Percentiles rank a stretch among this genome's conserved stretches.
phyloP scores from a whole-genome alignment of 2,888 invertebrate species.

The Heterodera filipjevi region DNA sequence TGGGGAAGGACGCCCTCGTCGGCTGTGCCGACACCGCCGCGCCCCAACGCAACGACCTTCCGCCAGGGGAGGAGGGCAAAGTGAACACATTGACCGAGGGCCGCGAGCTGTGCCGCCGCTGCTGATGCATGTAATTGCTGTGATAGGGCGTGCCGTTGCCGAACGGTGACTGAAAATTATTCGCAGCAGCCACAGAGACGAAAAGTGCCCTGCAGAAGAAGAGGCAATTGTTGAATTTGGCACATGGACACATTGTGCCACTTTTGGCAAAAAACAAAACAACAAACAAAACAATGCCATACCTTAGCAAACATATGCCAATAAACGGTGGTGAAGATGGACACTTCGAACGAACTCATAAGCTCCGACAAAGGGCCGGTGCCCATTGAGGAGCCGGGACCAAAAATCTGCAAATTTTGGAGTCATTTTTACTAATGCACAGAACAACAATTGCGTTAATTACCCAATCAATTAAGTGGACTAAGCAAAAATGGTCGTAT shows the following conservation, averaged over 20 bases:
- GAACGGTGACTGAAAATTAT: neutral
- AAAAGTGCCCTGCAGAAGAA: neutral
- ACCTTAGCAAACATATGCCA: conserved; percentile 5
- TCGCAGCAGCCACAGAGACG: neutral
- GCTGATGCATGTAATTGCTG: neutral
- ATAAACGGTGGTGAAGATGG: conserved; percentile 21
- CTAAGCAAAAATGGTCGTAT: too few species aligned
- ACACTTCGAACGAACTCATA: conserved; percentile 25
- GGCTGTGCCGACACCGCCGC: neutral
- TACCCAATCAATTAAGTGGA: too few species aligned
- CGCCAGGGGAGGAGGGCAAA: neutral
- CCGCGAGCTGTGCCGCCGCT: neutral
- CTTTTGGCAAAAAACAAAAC: neutral
- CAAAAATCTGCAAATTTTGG: conserved; percentile 5
- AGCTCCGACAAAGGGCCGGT: conserved; percentile 26
- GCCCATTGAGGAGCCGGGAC: conserved; percentile 26
- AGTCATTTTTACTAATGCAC: too few species aligned
- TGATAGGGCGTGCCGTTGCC: neutral
- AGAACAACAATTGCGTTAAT: too few species aligned
- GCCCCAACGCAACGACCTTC: neutral
- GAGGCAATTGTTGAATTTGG: neutral
- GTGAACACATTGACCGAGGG: neutral
- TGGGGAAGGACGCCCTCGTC: neutral
- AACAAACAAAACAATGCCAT: neutral
- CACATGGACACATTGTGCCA: too few species aligned